phyloP scores from a whole-genome alignment of 2,113 vertebrate species.

The Hipposideros armiger region DNA sequence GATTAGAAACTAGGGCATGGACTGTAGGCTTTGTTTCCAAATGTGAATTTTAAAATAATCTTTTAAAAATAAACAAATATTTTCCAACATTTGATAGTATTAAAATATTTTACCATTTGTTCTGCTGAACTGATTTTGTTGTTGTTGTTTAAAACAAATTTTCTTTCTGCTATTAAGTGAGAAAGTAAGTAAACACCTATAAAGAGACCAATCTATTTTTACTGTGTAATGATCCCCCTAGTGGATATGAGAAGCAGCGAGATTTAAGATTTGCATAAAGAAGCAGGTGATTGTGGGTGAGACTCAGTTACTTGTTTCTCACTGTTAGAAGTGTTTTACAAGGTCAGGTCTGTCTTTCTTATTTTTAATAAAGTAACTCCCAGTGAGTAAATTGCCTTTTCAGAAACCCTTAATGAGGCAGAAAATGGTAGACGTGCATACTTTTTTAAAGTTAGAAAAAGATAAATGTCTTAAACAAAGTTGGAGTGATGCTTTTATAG shows the following conservation, averaged over 20 bases:
- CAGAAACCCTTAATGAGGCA: conserved; percentile 32
- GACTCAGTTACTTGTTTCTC: conserved; percentile 49
- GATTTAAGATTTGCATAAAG: conserved; percentile 68
- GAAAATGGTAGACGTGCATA: not conserved
- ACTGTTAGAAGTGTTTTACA: conserved; percentile 52
- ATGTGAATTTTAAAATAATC: not conserved
- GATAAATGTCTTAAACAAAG: conserved; percentile 35
- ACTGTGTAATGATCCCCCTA: conserved; percentile 84
- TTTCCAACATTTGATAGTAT: not conserved
- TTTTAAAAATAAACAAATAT: conserved; percentile 45
- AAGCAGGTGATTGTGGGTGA: conserved; percentile 72
- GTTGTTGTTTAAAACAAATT: conserved; percentile 43
- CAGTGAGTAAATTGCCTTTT: conserved; percentile 28
- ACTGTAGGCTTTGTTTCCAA: not conserved
- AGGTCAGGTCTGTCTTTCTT: conserved; percentile 33
- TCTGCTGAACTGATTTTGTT: not conserved
- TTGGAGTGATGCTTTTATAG: not conserved
- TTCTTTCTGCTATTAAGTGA: conserved; percentile 61
- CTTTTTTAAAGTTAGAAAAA: conserved; percentile 28
- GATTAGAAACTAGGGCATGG: not conserved
- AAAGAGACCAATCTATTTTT: conserved; percentile 70
- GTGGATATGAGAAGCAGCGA: conserved; percentile 77
- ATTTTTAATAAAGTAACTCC: conserved; percentile 63
- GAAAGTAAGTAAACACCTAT: conserved; percentile 72
- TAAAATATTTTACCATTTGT: not conserved